Base-by-base conservation (phyloP, 2,797 vertebrate genomes). In the Xiphorhynchus erythropygius region DNA sequence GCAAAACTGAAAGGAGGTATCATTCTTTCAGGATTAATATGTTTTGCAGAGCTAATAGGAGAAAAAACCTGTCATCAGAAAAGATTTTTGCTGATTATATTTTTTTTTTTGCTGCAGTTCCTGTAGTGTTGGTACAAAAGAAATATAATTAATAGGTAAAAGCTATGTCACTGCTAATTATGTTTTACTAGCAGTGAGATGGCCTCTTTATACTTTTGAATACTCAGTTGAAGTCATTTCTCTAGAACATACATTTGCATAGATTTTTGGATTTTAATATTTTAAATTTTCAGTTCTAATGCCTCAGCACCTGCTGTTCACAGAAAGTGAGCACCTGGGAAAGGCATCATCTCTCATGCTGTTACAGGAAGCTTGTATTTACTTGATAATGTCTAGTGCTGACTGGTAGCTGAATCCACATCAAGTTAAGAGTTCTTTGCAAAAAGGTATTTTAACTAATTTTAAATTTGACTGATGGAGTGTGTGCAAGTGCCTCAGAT, bases 11-110 rank as follows among this genome's bases (percentile, higher is more conserved):
- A 89, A 95, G 59, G 86, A 96, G 97, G 82, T 90, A 92, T 70
- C 69, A 12, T 91, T 96, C 94, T 97, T 97, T 90, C 59, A 97
- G 94, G 95, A 96, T 97, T 97, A 90, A 80, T 97, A 87, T 86
- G 74, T 92, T 97, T 97, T 96, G 91, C 84, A 69, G 76, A 81
- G 47, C 80, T 95, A 96, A 91, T 77, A 86, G 59, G 55, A 89
- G 71, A 74, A 95, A 96, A 93, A 87, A 68, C 47, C 94, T 97
- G 81, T 95, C 91, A 95, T 82, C 88, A 95, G 95, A 95, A 94
- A 93, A 94, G 64, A 65, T 65, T 97, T 97, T 96, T 95, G 83
- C 83, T 96, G 95, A 95, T 94, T 68, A 44, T 96, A 88, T 62
- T 77, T 39, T 39, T 69, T 92, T 87, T 94, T 96, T 92, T 88